Evolutionary conservation across 2,113 vertebrate genomes (phyloP).

Genomic region (Paedocypris sp.): DNA sequence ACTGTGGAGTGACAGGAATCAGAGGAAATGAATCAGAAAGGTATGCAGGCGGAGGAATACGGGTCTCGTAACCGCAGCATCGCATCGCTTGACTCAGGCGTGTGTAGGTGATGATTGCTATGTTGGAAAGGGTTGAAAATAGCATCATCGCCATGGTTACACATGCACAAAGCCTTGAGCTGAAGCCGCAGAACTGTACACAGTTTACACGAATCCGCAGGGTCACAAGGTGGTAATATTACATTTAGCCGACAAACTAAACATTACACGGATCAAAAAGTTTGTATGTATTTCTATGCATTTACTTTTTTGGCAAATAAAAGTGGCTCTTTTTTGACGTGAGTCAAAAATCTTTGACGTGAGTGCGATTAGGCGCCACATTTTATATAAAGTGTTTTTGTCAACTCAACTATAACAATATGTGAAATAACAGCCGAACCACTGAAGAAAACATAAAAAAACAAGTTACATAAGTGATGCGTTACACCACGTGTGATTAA

Average conservation of each 20-base stretch:
- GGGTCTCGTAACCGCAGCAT: not conserved
- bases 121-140: conserved; percentile 1
- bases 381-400: too few relatives aligned
- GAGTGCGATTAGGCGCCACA: too few relatives aligned
- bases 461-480: too few relatives aligned
- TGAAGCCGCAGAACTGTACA: conserved; percentile 3
- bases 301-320: too few relatives aligned
- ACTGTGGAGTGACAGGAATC: not conserved
- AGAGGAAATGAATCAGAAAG: not conserved
- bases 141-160: conserved; percentile 17
- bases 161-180: conserved; percentile 11
- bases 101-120: conserved; percentile 18
- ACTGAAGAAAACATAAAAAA: too few relatives aligned
- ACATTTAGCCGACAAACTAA: too few relatives aligned
- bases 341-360: too few relatives aligned
- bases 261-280: not conserved
- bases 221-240: not conserved
- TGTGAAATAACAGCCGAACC: too few relatives aligned
- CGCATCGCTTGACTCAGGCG: conserved; percentile 16
- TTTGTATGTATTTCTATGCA: not conserved
- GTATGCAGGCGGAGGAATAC: not conserved
- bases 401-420: too few relatives aligned
- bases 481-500: too few relatives aligned
- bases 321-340: too few relatives aligned
- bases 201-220: not conserved